phyloP scores from a whole-genome alignment of 2,113 vertebrate species.

The Campylorhamphus procurvoides region DNA sequence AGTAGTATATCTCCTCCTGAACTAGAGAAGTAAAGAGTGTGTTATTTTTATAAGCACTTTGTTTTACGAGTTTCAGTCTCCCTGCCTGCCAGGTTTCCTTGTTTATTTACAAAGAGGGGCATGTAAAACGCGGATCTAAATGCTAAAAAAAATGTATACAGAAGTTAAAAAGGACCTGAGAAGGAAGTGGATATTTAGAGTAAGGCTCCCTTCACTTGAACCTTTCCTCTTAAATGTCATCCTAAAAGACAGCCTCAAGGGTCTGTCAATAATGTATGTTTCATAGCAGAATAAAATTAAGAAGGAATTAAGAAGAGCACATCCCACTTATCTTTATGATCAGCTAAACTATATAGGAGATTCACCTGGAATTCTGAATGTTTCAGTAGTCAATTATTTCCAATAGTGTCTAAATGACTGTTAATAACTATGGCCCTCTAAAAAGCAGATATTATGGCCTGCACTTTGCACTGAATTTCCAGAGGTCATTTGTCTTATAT shows the following conservation, averaged over 20 bases:
- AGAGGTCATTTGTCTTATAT: neutral
- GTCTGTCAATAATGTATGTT: neutral
- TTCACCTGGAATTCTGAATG: neutral
- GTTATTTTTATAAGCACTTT: neutral
- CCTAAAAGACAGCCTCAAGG: neutral
- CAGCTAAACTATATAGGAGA: neutral
- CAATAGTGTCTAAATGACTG: neutral
- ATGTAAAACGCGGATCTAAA: neutral
- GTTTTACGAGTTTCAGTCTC: neutral
- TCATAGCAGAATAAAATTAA: neutral
- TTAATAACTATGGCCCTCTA: neutral
- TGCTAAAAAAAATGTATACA: neutral
- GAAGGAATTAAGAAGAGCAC: neutral
- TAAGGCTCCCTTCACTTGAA: neutral
- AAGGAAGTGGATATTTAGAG: neutral
- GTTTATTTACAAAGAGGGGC: neutral
- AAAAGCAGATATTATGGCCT: neutral
- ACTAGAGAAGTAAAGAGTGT: neutral
- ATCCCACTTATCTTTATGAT: neutral
- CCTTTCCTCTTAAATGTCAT: neutral
- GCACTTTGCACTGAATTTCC: neutral
- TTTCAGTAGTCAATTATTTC: neutral
- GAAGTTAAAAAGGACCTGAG: neutral
- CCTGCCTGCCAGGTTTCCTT: neutral
- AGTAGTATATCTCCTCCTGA: neutral